Base-by-base conservation (phyloP, 2,888 invertebrate genomes). In the Dendrolimus pini region DNA sequence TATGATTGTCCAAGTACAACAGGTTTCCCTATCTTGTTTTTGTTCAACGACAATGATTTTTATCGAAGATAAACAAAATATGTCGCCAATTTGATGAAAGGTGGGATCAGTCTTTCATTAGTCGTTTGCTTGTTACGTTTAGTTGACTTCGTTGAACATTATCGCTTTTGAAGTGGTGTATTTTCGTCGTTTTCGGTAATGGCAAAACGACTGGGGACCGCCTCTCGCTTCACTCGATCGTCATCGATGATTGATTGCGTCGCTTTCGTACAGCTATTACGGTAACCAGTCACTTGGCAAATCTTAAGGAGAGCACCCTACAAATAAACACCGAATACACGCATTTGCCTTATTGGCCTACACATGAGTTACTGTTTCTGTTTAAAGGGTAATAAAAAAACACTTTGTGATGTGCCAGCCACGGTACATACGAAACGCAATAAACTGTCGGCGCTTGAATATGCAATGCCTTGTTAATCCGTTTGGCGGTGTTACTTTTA, bases 161-260 rank as follows among this genome's bases (percentile, higher is more conserved):
- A 73, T 70, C 67, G 66, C 67, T 65, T 67, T 63, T 58, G 58
- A 62, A 60, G 56, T 60, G 63, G 64, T 69, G 62, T 73, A 71
- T 71, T 74, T 75, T 64, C 69, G 66, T 69, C 70, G 67, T 75
- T 75, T 72, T 69, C 68, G 68, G 72, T 75, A 75, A 75, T 76
- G 71, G 71, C 63, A 62, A 68, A 73, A 70, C 70, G 74, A 71
- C 66, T 72, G 67, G 58, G 65, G 65, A 60, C 61, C 57, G 59
- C 60, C 65, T 69, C 66, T 67, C 66, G 64, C 63, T 61, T 66
- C 52, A 68, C 58, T 67, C 70, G 75, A 77, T 78, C 76, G 75
- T 76, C 75, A 75, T 74, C 65, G 76, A 76, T 79, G 78, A 79
- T 79, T 78, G 79, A 79, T 79, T 74, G 65, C 74, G 61, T 61